A percentile compares a stretch with the other conserved stretches of the same genome.
These are phyloP conservation scores for Lineus longissimus DNA, from an alignment of 1,140 invertebrate species.

Conservation along the genomic window DNA sequence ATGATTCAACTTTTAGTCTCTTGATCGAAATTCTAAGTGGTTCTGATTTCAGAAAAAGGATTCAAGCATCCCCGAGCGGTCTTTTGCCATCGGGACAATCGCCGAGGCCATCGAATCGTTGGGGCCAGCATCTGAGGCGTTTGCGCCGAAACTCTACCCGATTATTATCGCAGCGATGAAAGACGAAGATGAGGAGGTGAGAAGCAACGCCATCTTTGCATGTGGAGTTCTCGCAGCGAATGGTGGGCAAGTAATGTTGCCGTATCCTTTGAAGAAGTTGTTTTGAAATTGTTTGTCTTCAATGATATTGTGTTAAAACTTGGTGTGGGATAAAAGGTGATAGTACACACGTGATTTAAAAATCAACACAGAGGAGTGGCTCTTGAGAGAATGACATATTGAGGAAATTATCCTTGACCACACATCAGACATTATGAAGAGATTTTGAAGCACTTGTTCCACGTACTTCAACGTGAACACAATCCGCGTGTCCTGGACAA, in stretches of 20 bases:
- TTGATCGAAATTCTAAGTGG: too few relatives aligned
- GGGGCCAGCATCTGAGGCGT: conserved; percentile 56
- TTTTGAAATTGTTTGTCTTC: background rate
- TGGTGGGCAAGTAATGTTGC: conserved; percentile 60
- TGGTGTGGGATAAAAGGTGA: too few relatives aligned
- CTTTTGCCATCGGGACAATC: conserved; percentile 69
- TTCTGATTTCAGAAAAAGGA: conserved; percentile 64
- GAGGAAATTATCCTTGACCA: conserved; percentile 7
- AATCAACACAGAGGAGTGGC: background rate
- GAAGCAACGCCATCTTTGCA: conserved; percentile 74
- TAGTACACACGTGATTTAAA: too few relatives aligned
- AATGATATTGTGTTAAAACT: conserved; percentile 4
- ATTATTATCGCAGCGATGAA: conserved; percentile 60
- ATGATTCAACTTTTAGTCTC: background rate
- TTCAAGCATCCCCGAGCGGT: conserved; percentile 62
- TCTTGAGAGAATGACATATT: background rate
- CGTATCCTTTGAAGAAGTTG: conserved; percentile 60
- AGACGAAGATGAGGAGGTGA: conserved; percentile 67
- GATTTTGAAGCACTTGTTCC: conserved; percentile 66
- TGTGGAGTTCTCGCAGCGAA: conserved; percentile 68
- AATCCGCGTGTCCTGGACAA: conserved; percentile 68
- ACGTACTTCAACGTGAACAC: conserved; percentile 62
- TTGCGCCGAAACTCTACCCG: conserved; percentile 62
- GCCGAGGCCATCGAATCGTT: conserved; percentile 69
- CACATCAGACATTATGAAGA: conserved; percentile 59